Evolutionary conservation across 2,888 invertebrate species (phyloP), one percentile per base, ranked within the genome.

Genomic region (Microctonus hyperodae): DNA sequence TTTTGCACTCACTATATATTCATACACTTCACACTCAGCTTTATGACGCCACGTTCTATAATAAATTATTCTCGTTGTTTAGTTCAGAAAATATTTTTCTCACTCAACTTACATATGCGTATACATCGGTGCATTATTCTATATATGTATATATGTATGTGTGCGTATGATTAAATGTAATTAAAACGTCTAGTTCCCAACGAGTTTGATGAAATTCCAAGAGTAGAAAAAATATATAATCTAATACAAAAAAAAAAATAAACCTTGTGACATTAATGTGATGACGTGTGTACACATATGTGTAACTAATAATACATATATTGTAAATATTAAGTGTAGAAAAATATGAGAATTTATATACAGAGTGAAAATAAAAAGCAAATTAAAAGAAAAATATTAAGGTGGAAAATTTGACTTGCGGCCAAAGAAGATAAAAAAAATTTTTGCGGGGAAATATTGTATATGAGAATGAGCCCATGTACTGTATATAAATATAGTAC

Each of bases 141-240:
- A n/a, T n/a, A n/a, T n/a, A n/a, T n/a, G n/a, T n/a, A n/a, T n/a
- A n/a, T n/a, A n/a, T n/a, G n/a, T n/a, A n/a, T n/a, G n/a, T n/a
- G n/a, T n/a, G n/a, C 16, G 50, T 31, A 33, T 23, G 31, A 48
- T 2, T 10, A 62, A 37, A 53, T 23, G 28, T 62, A 62, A 53
- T 62, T 51, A 62, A 62, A 62, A 62, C 35, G 61, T 62, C 35
- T 50, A 4, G 9, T 22, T 37, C 16, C 25, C 33, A 53, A 51
- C 23, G 35, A 25, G 37, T 16, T 25, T 25, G 35, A 51, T 23
- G 35, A 62, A 33, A 62, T 62, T 62, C 35, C 37, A 53, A 5
- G 7, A 3, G 28, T 35, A 10, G 13, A 25, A 11, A 33, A n/a
- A 35, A 44, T 33, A 33, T 20, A 50, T 9, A 31, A 16, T n/a